These are phyloP conservation scores for Nomada fucata DNA, from an alignment of 2,888 invertebrate genomes.

Conservation along the genomic window DNA sequence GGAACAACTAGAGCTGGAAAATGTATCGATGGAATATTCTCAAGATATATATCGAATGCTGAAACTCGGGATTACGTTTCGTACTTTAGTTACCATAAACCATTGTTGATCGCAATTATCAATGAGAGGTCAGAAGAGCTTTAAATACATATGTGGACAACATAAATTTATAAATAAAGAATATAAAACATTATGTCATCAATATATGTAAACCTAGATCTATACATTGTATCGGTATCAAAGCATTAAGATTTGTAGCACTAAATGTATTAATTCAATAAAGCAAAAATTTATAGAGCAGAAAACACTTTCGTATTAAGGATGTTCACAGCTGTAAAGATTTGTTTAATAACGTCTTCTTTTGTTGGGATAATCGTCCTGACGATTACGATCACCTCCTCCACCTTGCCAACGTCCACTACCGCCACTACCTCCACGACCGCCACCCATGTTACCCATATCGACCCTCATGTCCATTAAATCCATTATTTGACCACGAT, in stretches of 20 bases:
- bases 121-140: too few relatives aligned
- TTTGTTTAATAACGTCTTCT: conserved; percentile 87
- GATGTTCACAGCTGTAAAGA: too few relatives aligned
- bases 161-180: too few relatives aligned
- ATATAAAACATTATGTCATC: too few relatives aligned
- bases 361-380: conserved; percentile 89
- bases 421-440: conserved; percentile 82
- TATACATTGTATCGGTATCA: too few relatives aligned
- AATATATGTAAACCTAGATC: too few relatives aligned
- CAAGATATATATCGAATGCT: background rate
- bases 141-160: too few relatives aligned
- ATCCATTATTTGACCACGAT: conserved; percentile 83
- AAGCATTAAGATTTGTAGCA: too few relatives aligned
- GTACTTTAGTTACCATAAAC: background rate
- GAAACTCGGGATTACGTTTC: background rate
- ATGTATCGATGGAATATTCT: background rate
- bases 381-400: conserved; percentile 86
- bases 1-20: background rate
- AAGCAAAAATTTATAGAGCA: too few relatives aligned
- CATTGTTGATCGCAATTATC: too few relatives aligned
- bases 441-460: conserved; percentile 81
- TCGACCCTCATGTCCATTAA: conserved; percentile 84
- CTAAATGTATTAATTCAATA: too few relatives aligned
- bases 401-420: conserved; percentile 83
- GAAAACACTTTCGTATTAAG: too few relatives aligned